These are phyloP conservation scores for Chiridota heheva DNA, from an alignment of 35 echinoderm and acorn worm species.

Conservation along the genomic window DNA sequence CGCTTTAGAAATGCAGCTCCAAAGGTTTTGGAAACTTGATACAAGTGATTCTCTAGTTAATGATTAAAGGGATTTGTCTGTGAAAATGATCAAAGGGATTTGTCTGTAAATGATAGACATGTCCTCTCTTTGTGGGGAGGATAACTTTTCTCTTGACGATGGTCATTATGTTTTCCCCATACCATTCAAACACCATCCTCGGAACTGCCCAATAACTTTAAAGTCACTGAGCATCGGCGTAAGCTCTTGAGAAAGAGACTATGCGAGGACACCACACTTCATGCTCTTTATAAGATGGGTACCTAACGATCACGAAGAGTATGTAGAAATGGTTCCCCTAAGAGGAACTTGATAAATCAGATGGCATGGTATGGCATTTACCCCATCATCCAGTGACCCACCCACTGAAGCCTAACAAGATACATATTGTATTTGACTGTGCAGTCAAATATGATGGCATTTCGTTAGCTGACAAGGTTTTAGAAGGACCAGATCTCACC, in stretches of 20 bases:
- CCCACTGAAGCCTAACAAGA: neutral
- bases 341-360: neutral
- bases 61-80: neutral
- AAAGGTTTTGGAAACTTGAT: constrained; percentile 46
- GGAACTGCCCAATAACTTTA: constrained; percentile 41
- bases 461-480: neutral
- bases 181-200: constrained; percentile 29
- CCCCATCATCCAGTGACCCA: constrained; percentile 14
- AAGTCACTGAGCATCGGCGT: constrained; percentile 31
- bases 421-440: constrained; percentile 15
- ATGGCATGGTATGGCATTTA: constrained; percentile 2
- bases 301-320: constrained; percentile 15
- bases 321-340: constrained; percentile 33
- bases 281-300: constrained; percentile 21
- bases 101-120: constrained; percentile 32
- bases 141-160: neutral
- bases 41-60: no score
- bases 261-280: constrained; percentile 19
- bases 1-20: no score
- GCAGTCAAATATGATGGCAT: neutral
- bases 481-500: neutral
- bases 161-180: constrained; percentile 69
- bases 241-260: constrained; percentile 36
- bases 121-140: neutral
- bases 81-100: neutral